These are phyloP conservation scores for Nebria ingens DNA, from an alignment of 1,140 invertebrate genomes.

Conservation along the genomic window DNA sequence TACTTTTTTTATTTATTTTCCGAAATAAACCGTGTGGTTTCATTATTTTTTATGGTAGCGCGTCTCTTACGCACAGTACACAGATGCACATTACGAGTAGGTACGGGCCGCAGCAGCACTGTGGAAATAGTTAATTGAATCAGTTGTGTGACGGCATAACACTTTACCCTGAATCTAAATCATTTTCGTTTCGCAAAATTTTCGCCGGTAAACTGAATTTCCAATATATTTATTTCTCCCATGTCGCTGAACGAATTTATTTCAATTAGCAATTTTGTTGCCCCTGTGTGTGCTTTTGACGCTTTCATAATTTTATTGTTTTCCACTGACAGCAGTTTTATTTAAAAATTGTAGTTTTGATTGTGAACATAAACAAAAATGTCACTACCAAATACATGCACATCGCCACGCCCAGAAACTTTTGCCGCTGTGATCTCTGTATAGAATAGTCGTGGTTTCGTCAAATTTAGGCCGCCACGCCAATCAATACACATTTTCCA, in stretches of 20 bases:
- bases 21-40: neutral
- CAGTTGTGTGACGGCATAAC: neutral
- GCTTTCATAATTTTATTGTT: constrained; percentile 3
- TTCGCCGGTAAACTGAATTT: neutral
- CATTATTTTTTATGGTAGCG: constrained; percentile 6
- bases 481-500: no score
- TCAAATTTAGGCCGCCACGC: no score
- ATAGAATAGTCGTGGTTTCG: no score
- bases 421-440: no score
- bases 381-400: no score
- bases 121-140: constrained; percentile 3
- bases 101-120: neutral
- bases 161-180: neutral
- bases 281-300: neutral
- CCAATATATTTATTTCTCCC: constrained; percentile 4
- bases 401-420: no score
- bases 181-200: neutral
- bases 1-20: constrained; percentile 4
- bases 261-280: constrained; percentile 6
- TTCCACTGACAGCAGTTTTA: neutral
- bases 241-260: neutral
- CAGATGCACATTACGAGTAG: neutral
- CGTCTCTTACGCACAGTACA: neutral
- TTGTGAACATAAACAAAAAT: no score
- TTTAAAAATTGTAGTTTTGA: neutral